A percentile compares a stretch with the other conserved stretches of the same genome.
Evolutionary conservation across 1,140 invertebrate genomes (phyloP).

Genomic region (Helicorthomorpha holstii): DNA sequence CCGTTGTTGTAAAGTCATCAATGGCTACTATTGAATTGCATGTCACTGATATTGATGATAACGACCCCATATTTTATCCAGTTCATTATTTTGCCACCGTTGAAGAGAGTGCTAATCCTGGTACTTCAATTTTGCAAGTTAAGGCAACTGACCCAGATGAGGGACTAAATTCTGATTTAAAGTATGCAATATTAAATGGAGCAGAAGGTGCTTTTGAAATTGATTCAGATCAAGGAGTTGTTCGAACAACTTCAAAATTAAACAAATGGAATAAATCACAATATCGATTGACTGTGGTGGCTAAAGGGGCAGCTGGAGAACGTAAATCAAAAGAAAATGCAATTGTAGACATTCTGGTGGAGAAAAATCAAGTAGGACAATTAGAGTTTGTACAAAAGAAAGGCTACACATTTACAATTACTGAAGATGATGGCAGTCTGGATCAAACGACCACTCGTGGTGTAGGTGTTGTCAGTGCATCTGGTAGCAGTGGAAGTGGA

Average conservation of each 20-base stretch:
- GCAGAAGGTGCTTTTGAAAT: constrained; percentile 48
- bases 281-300: constrained; percentile 53
- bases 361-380: constrained; percentile 30
- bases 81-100: constrained; percentile 55
- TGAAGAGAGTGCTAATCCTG: constrained; percentile 41
- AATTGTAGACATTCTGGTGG: constrained; percentile 58
- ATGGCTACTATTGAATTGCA: constrained; percentile 64
- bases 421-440: constrained; percentile 45
- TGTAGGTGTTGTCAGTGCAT: constrained; percentile 55
- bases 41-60: constrained; percentile 83
- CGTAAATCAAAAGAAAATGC: constrained; percentile 49
- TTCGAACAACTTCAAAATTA: constrained; percentile 45
- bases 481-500: constrained; percentile 15
- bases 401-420: constrained; percentile 60
- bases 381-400: constrained; percentile 49
- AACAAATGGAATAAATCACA: constrained; percentile 41
- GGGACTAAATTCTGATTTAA: constrained; percentile 60
- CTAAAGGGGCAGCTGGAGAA: constrained; percentile 52
- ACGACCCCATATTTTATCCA: constrained; percentile 73
- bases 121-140: constrained; percentile 37
- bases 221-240: constrained; percentile 52
- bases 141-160: constrained; percentile 57
- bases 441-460: constrained; percentile 38
- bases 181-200: constrained; percentile 56
- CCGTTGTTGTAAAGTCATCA: constrained; percentile 64